Base-by-base conservation (phyloP, 2,113 vertebrate species). In the Hydrochoerus hydrochaeris region DNA sequence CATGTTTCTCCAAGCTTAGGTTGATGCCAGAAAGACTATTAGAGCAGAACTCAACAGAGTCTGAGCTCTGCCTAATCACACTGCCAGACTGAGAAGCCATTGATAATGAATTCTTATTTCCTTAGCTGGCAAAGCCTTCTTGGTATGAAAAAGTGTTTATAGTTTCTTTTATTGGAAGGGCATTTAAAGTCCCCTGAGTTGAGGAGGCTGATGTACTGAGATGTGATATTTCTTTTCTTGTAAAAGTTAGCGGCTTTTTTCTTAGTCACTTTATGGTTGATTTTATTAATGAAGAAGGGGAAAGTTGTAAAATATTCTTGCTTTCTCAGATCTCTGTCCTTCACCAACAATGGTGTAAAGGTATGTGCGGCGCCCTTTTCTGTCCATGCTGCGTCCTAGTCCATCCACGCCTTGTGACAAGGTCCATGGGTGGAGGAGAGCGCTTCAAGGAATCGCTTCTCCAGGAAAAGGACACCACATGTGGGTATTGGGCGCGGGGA, bases 91-190 rank as follows among this genome's bases (percentile, higher is more conserved):
- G 8, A 83, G 52, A 17, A 32, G 85, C 58, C 35, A 6, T 49
- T 8, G 38, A 73, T 6, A 32, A 22, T n/a, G 26, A 85, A 35
- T 49, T 85, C 63, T 84, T 44, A 12, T 65, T 52, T 95, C 46
- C 54, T 96, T 63, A 17, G 41, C 32, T 69, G 44, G 81, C 38
- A 90, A n/a, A 71, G 28, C 24, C 78, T 83, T 82, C 60, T 88
- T 26, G 57, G 41, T 52, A 32, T 46, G 44, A 63, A 67, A 65
- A 73, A 26, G 57, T 44, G 0, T 49, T 89, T 71, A 26, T 4
- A 11, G n/a, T 52, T 90, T 73, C 87, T 90, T 95, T 77, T 82
- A 62, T 63, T n/a, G 77, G 44, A 73, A 97, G 63, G 58, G 19
- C 49, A 57, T 49, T 84, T 41, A 20, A 44, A 77, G 8, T 4